Conservation (phyloP, 2,888 invertebrate genomes). For the Trissoscelio sp. region DNA sequence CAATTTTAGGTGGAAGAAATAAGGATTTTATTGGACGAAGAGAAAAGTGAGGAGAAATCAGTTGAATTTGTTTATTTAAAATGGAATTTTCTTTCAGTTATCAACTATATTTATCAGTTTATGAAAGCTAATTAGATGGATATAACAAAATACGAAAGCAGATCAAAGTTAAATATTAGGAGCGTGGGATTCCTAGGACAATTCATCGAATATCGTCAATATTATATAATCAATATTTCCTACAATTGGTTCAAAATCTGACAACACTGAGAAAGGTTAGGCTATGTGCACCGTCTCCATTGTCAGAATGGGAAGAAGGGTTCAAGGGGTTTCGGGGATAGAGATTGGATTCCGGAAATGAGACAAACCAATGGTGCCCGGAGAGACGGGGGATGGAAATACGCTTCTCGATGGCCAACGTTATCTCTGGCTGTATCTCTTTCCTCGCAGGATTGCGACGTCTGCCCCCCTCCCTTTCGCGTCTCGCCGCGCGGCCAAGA, state of each 20-base stretch:
- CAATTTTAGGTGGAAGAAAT: no score
- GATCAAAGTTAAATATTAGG: no score
- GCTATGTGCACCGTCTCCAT: slow-evolving; percentile 1
- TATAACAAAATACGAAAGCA: no score
- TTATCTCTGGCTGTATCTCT: slow-evolving; percentile 78
- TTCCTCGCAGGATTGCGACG: slow-evolving; percentile 55
- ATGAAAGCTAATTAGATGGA: no score
- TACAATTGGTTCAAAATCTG: slow-evolving; percentile 2
- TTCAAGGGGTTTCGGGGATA: slow-evolving; percentile 64
- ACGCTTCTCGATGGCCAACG: slow-evolving; percentile 77
- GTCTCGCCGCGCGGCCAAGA: slow-evolving; percentile 68
- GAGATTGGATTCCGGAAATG: slow-evolving; percentile 82
- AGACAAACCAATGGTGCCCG: slow-evolving; percentile 80
- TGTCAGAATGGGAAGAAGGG: slow-evolving; percentile 24
- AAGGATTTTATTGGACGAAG: no score
- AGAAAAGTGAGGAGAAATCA: no score
- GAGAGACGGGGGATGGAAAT: slow-evolving; percentile 76
- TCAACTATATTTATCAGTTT: no score
- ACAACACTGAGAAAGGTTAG: slow-evolving; percentile 16
- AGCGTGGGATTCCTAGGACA: no score
- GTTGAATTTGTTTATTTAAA: no score
- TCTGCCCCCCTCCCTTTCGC: slow-evolving; percentile 23
- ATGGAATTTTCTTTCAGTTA: no score
- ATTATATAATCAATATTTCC: no score
- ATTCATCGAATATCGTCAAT: no score